phyloP scores from a whole-genome alignment of 2,888 invertebrate species.

The Aphelenchoides bicaudatus region DNA sequence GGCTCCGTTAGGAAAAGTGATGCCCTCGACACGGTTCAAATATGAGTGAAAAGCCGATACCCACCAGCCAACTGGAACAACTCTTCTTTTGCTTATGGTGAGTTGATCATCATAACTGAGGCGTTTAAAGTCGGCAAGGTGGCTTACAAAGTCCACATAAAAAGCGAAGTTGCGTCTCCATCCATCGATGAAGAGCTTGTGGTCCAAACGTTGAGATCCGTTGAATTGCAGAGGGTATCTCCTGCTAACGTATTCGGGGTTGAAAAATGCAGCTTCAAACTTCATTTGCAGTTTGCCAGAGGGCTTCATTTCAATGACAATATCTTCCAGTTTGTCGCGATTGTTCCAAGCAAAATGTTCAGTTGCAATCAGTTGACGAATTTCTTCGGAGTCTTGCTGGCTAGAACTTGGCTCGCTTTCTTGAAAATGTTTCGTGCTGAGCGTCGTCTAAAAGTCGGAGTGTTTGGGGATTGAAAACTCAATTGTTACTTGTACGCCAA shows the following conservation, averaged over 20 bases:
- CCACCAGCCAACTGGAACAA: slow-evolving; percentile 31
- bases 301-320: neutral
- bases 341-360: neutral
- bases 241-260: slow-evolving; percentile 22
- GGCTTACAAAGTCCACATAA: slow-evolving; percentile 30
- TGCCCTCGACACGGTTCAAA: slow-evolving; percentile 21
- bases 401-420: neutral
- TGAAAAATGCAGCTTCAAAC: slow-evolving; percentile 30
- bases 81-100: slow-evolving; percentile 30
- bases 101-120: slow-evolving; percentile 26
- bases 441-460: slow-evolving; percentile 1
- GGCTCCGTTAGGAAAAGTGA: slow-evolving; percentile 29
- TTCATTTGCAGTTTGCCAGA: neutral
- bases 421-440: neutral
- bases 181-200: slow-evolving; percentile 31
- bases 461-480: neutral
- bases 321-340: neutral
- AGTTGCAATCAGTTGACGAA: neutral
- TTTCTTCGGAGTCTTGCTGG: neutral
- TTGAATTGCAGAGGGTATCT: slow-evolving; percentile 28
- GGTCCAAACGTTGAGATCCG: neutral
- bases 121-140: slow-evolving; percentile 27
- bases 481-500: neutral
- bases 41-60: slow-evolving; percentile 29
- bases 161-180: slow-evolving; percentile 37